Base-by-base conservation (phyloP, 2,888 invertebrate genomes). In the Dioctria rufipes region DNA sequence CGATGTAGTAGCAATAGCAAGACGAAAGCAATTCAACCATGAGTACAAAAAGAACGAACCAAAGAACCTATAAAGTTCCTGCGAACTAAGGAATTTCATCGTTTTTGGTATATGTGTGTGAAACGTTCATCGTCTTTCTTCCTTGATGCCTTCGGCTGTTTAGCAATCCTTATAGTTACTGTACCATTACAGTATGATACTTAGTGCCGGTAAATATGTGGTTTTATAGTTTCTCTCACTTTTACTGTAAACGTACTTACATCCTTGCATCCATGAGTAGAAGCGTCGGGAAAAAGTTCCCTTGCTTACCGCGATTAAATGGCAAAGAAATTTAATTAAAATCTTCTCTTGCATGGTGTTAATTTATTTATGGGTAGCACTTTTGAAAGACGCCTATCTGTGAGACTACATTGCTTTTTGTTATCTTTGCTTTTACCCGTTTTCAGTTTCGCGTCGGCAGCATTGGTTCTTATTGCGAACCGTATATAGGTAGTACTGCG, bases 281-380 rank as follows among this genome's bases (percentile, higher is more conserved):
- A 63, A 37, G 43, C 13, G 63, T 60, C 61, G 40, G 61, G 46
- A 77, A 77, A 78, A 51, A 42, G 51, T 54, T 54, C 46, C 46
- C 3, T 54, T 66, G 43, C 54, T n/a, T 25, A 63, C 25, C 25
- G 25, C 78, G 43, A 6, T 78, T 66, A 78, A 78, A 78, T 66
- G 78, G 78, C 63, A 63, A 25, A 65, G 78, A 78, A 78, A 78
- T 78, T 78, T 78, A 78, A 78, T 78, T 78, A 78, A 78, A 78
- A 78, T 78, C 66, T 54, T 51, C 66, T 51, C 65, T 40, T 78
- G 78, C 49, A 66, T 63, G 66, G 78, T 66, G 78, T 78, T 78
- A 78, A 78, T 78, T 78, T 78, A 78, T 78, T 78, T 66, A 78
- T 42, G 51, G 66, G 66, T 13, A 66, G 42, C n/a, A 42, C 78